Base-by-base conservation (phyloP, 1,140 invertebrate species). In the Drosophila sp. region DNA sequence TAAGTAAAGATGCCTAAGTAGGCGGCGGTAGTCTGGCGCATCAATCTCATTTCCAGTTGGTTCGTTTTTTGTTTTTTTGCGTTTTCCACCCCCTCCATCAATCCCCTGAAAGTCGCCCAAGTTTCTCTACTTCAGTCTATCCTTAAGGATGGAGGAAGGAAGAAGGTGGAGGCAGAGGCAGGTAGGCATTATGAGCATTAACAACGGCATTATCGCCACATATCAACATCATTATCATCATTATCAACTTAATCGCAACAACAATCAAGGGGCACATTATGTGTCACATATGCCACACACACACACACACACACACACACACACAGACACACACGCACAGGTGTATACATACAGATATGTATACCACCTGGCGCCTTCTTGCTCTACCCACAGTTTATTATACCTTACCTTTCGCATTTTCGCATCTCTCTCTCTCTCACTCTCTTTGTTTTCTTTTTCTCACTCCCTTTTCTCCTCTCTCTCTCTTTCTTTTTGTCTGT, bases 231-330 rank as follows among this genome's bases (percentile, higher is more conserved):
- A 72, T 64, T 75, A 77, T 77, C 74, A 66, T 70, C 67, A 66
- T 77, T 77, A 71, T 65, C 74, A 66, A 74, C 66, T 72, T 70
- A 76, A 82, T 79, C 57, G 76, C 65, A 57, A 40, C 60, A 75
- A 75, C 7, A 55, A 67, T 66, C 60, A 62, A 67, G 30, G 30
- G 40, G 56, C 60, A 55, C 30, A 61, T 62, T 62, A 62, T 62
- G 27, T 62, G 60, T 47, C 50, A 68, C 25, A 58, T 50, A 68
- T 47, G 29, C 40, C 30, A 68, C 58, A 66, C 64, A 47, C 35
- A 58, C 40, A 58, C 64, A 30, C 38, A 32, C 7, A 54, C 6
- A 47, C 11, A n/a, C n/a, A n/a, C n/a, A 30, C 33, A n/a, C 2
- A 50, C 11, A 50, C n/a, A 35, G 10, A 56, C 17, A 23, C 11